These are phyloP conservation scores for Macrochelys suwanniensis DNA, from an alignment of 2,797 vertebrate species.

Conservation along the genomic window DNA sequence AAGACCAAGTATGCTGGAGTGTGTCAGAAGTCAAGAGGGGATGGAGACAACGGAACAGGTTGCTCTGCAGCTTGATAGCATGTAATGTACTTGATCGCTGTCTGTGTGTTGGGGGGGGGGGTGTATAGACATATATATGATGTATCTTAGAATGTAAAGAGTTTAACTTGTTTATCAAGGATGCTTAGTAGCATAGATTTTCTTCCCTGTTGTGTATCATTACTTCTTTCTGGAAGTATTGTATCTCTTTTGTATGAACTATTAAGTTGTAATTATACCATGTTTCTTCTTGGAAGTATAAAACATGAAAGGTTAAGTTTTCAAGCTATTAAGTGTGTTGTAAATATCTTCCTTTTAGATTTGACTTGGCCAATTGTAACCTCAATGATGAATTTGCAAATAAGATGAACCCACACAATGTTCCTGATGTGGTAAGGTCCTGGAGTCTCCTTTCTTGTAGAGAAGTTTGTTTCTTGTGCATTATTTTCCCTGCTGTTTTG, in stretches of 20 bases:
- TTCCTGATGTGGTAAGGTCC: constrained; percentile 94
- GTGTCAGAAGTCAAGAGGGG: neutral
- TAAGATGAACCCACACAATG: constrained; percentile 92
- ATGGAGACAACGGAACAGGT: neutral
- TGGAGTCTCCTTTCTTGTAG: neutral
- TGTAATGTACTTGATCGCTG: rapidly evolving
- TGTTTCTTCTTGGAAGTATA: neutral
- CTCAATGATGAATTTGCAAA: constrained; percentile 95
- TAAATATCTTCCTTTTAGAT: constrained; percentile 79
- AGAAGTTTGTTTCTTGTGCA: rapidly evolving
- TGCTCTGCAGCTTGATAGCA: neutral
- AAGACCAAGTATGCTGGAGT: neutral
- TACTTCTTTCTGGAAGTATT: neutral
- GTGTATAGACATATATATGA: neutral
- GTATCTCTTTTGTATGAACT: neutral
- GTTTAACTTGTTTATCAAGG: rapidly evolving
- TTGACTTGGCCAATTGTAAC: constrained; percentile 96
- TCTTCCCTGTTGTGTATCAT: neutral
- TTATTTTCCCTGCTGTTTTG: neutral
- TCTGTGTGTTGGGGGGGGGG: rapidly evolving
- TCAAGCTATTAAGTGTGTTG: neutral
- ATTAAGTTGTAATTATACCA: neutral
- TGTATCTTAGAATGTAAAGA: neutral
- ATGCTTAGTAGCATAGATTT: neutral
- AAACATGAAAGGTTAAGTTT: neutral